Evolutionary conservation across 2,113 vertebrate genomes (phyloP).

Genomic region (Ophiodon elongatus): DNA sequence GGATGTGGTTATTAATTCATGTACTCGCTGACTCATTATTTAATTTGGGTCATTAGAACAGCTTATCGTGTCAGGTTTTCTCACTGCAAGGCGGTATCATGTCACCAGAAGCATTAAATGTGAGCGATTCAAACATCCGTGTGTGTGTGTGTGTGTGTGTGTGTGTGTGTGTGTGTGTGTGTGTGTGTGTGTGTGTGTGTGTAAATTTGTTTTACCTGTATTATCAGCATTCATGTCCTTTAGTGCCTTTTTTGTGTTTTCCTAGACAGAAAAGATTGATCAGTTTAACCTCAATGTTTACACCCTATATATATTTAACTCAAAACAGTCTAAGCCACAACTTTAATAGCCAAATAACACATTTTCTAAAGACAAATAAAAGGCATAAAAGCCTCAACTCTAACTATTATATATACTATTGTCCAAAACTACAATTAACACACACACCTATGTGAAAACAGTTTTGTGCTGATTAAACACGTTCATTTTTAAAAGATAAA

Average conservation of each 20-base stretch:
- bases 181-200: neutral
- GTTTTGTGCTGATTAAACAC: neutral
- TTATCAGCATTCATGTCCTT: conserved; percentile 18
- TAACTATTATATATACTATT: neutral
- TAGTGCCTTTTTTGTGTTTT: conserved; percentile 13
- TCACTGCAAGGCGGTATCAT: neutral
- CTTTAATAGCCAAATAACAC: neutral
- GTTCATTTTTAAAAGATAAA: no score
- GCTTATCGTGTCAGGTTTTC: neutral
- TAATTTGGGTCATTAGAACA: conserved; percentile 15
- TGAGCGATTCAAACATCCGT: neutral
- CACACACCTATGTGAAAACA: neutral
- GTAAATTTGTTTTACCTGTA: conserved; percentile 31
- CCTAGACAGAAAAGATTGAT: conserved; percentile 65
- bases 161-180: neutral
- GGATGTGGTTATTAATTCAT: conserved; percentile 19
- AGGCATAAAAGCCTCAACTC: neutral
- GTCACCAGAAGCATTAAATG: neutral
- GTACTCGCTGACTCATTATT: conserved; percentile 19
- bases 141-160: no score
- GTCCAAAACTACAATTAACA: neutral
- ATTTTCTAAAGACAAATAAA: neutral
- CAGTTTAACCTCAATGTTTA: neutral
- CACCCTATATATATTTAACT: neutral
- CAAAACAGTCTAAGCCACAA: neutral